Percentiles rank a stretch among this genome's conserved stretches.
Conservation (phyloP, 2,113 vertebrate genomes). For the Ibidorhyncha struthersii region DNA sequence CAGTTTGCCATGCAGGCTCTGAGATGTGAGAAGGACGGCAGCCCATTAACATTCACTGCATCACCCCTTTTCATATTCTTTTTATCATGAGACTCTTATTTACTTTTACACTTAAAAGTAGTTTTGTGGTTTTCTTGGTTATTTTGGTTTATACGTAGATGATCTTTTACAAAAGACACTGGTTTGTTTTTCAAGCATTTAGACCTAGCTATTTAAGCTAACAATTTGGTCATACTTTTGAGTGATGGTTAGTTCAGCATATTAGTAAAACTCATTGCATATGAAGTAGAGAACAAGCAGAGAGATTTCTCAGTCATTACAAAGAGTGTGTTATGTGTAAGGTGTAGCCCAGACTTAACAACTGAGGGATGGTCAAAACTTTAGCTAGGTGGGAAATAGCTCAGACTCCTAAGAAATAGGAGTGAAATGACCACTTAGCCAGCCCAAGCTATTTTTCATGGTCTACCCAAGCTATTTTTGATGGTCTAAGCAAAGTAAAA, state of each 20-base stretch:
- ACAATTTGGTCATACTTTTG: constrained; percentile 3
- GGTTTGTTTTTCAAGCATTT: background rate
- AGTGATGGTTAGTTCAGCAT: background rate
- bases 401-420: background rate
- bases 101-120: background rate
- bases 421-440: background rate
- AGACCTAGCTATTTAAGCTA: background rate
- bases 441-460: background rate
- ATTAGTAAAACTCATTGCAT: background rate
- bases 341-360: background rate
- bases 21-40: background rate
- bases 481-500: background rate
- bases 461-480: background rate
- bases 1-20: background rate
- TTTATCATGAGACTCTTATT: background rate
- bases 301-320: background rate
- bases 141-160: background rate
- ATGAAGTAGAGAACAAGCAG: background rate
- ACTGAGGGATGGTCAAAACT: background rate
- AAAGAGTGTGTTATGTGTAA: background rate
- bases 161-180: background rate
- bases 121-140: background rate
- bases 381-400: background rate
- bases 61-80: background rate
- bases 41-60: background rate